Evolutionary conservation across 2,113 vertebrate genomes (phyloP).

Genomic region (Gracilinanus agilis): DNA sequence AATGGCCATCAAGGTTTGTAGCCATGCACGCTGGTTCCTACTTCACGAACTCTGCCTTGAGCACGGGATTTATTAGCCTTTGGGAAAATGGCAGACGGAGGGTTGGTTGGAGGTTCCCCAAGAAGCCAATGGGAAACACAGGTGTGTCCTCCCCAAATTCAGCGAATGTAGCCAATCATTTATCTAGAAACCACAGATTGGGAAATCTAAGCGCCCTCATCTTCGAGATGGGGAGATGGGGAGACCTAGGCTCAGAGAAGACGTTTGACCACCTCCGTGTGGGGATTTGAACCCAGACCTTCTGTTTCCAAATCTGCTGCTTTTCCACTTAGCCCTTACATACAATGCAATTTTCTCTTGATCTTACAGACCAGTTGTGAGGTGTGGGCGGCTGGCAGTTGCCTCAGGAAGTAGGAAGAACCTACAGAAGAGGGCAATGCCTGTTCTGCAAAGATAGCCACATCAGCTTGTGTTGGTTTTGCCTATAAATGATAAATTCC

Average conservation of each 20-base stretch:
- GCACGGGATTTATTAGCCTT: neutral
- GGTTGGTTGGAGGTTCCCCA: neutral
- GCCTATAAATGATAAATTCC: neutral
- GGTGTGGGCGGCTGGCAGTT: no score
- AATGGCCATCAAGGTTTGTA: neutral
- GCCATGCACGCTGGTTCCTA: neutral
- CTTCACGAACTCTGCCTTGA: neutral
- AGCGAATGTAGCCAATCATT: neutral
- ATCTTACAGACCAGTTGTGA: neutral
- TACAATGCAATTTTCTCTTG: neutral
- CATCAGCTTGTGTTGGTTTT: neutral
- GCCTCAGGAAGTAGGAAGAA: neutral
- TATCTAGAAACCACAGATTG: neutral
- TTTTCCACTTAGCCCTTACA: neutral
- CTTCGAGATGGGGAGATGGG: constrained; percentile 7
- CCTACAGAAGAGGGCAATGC: neutral
- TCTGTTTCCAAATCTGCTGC: neutral
- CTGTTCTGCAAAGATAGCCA: neutral
- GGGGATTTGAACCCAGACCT: neutral
- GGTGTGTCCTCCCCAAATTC: neutral
- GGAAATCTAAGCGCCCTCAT: neutral
- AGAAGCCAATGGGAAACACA: neutral
- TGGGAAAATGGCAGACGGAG: neutral
- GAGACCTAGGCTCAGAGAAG: constrained; percentile 10
- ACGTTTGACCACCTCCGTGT: neutral